phyloP scores from a whole-genome alignment of 2,113 vertebrate genomes.

The Embiotoca jacksoni region DNA sequence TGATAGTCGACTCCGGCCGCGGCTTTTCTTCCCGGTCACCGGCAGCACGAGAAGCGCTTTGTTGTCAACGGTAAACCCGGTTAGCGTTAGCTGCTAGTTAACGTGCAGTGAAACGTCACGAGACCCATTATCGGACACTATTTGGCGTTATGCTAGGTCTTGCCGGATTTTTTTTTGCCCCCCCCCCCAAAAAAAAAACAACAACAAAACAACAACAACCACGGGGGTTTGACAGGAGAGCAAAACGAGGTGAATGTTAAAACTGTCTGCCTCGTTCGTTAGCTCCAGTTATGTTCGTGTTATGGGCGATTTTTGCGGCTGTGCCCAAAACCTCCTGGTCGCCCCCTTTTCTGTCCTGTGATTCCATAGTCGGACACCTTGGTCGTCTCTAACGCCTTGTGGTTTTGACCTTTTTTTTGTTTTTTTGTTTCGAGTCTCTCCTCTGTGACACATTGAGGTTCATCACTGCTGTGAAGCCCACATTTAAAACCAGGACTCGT shows the following conservation, averaged over 20 bases:
- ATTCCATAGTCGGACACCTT: conserved; percentile 55
- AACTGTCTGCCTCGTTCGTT: background rate
- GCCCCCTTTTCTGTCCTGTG: conserved; percentile 20
- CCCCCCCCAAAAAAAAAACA: background rate
- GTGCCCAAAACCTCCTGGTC: conserved; percentile 49
- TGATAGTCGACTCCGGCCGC: background rate
- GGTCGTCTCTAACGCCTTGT: conserved; percentile 20
- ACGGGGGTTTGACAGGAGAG: background rate
- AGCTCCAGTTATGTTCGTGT: background rate
- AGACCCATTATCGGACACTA: conserved; percentile 71
- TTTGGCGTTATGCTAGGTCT: conserved; percentile 16
- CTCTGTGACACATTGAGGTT: background rate
- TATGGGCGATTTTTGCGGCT: conserved; percentile 9
- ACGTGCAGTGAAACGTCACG: conserved; percentile 29
- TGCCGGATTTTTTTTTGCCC: background rate
- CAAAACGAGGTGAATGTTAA: background rate
- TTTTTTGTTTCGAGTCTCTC: background rate
- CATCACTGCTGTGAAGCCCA: background rate
- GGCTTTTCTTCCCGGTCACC: background rate
- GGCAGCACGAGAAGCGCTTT: background rate
- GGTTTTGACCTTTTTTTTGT: conserved; percentile 8
- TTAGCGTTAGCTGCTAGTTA: conserved; percentile 70
- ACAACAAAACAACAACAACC: too few relatives aligned
- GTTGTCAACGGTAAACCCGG: background rate
- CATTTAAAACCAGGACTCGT: background rate